Evolutionary conservation across 1,140 invertebrate genomes (phyloP).

Genomic region (Aphis craccivora): DNA sequence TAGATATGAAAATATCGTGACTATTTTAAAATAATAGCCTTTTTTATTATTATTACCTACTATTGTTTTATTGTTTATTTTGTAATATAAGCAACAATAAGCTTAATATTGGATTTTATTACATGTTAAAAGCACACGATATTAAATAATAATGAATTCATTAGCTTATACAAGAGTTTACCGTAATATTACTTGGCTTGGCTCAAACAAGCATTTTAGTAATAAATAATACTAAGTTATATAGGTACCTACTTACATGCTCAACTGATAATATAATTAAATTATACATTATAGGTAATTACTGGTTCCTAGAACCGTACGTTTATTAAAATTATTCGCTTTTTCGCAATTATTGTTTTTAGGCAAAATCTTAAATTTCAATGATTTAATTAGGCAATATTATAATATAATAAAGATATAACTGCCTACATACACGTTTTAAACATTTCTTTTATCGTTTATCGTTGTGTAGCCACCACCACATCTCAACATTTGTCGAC

Average conservation of each 20-base stretch:
- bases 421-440: too few species aligned
- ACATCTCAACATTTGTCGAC: too few species aligned
- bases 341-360: too few species aligned
- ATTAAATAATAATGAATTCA: neutral
- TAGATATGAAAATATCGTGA: neutral
- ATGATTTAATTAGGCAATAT: too few species aligned
- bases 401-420: too few species aligned
- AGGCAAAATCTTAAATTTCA: too few species aligned
- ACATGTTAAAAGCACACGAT: neutral
- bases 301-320: neutral
- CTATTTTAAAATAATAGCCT: neutral
- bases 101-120: neutral
- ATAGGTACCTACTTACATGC: too few species aligned
- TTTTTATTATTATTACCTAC: neutral
- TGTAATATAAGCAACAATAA: neutral
- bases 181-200: neutral
- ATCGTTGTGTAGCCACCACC: too few species aligned
- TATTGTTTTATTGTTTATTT: neutral
- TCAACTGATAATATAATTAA: neutral
- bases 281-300: neutral
- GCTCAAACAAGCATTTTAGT: neutral
- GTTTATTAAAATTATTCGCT: neutral
- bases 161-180: neutral
- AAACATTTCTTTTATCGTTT: too few species aligned
- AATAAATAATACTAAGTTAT: neutral